Base-by-base conservation (phyloP, 1,140 invertebrate species). In the Holcopasites calliopsidis region DNA sequence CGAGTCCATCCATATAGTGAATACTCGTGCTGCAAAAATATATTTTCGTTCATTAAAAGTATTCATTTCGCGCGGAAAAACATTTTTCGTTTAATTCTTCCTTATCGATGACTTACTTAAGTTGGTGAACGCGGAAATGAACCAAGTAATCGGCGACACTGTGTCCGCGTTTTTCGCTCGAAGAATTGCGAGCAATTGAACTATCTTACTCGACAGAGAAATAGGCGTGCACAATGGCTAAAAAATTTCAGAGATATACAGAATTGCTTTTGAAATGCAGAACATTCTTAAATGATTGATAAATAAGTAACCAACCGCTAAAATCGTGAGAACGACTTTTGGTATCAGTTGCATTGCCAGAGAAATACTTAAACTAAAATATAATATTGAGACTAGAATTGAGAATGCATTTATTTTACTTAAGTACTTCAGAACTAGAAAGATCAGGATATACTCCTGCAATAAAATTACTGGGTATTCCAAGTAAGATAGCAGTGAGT, bases 381-480 rank as follows among this genome's bases (percentile, higher is more conserved):
- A 95, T 3, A 92, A 5, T 35, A 89, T 31, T 50, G 91, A 79
- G 54, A 85, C 74, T 78, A 89, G 7, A 47, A 92, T 69, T 82
- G 91, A 82, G 80, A 80, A 80, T 76, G 77, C 78, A 80, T 93
- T 92, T 23, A 94, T 71, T 61, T 92, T 82, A 54, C 92, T 87
- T 60, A 92, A 92, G 86, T 94, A 95, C 80, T 93, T 93, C 6
- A 95, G 74, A 2, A 95, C 93, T 58, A 94, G 91, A 80, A 92
- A 94, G 65, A 95, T 93, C 52, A 95, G 81, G n/a, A 95, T 89
- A 76, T 94, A 93, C 79, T 95, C 92, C 90, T 96, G 95, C 0
- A 93, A 58, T 74, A 95, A 83, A 76, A 96, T 94, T 62, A 95
- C 93, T 3, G 95, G 95, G 88, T 95, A 95, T 82, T 96, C 95